Conservation (phyloP, 2,113 vertebrate genomes). For the Chamaea fasciata region DNA sequence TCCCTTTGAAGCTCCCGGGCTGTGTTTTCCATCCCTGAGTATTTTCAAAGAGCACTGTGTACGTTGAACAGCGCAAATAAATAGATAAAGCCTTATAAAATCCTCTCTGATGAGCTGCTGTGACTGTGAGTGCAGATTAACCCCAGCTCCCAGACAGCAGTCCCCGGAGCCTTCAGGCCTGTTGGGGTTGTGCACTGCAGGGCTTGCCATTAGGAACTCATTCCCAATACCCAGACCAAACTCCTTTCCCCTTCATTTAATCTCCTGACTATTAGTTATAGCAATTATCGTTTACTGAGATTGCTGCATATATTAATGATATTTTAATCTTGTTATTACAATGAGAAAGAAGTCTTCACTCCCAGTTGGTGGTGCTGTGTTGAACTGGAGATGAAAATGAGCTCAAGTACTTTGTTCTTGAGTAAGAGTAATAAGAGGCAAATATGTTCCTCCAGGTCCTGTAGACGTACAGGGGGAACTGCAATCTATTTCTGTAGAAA, state of each 20-base stretch:
- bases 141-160: neutral
- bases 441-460: neutral
- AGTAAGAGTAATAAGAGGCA: neutral
- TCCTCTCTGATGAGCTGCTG: neutral
- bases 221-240: neutral
- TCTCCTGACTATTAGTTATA: neutral
- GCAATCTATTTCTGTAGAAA: neutral
- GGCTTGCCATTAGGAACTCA: neutral
- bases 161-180: neutral
- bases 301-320: neutral
- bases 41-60: neutral
- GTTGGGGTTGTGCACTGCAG: neutral
- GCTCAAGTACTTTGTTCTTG: neutral
- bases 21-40: neutral
- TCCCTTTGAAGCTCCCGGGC: neutral
- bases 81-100: neutral
- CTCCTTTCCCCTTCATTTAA: neutral
- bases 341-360: neutral
- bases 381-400: neutral
- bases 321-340: conserved; percentile 10
- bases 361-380: neutral
- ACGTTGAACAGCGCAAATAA: neutral
- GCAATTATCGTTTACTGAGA: neutral
- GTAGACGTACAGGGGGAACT: neutral
- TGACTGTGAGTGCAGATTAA: neutral